Evolutionary conservation across 2,888 invertebrate species (phyloP), one percentile per base, ranked within the genome.

Genomic region (Agrypnus murinus): DNA sequence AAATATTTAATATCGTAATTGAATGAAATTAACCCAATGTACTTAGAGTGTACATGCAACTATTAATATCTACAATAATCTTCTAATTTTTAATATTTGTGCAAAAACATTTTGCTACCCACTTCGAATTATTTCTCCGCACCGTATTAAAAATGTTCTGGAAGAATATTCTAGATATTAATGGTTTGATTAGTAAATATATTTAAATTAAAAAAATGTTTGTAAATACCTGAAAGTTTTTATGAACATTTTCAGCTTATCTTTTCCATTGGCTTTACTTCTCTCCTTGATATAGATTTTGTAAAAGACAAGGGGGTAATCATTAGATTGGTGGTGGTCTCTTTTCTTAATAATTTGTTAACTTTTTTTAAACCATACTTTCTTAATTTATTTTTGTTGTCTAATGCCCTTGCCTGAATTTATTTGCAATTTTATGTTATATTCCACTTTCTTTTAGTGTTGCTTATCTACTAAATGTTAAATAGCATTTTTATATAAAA

Each of bases 181-280:
- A 58, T 36, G 15, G 36, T 57, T 25, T 3, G 2, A 25, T 8
- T 58, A 58, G 58, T 58, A 43, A 50, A 40, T 58, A 60, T n/a
- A n/a, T n/a, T n/a, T n/a, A n/a, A n/a, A n/a, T 68, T 31, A 55
- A 57, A 25, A 48, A 15, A 65, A 63, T 63, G 58, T 72, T 66
- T 31, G 15, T n/a, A 46, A 31, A 43, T 38, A 25, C 55, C 17
- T 9, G 25, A 58, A 58, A 57, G 65, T 62, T 65, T 38, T 62
- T 38, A 36, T 46, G 12, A 60, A 62, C 73, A 68, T 67, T 71
- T 81, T 81, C 79, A 77, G 43, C 58, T 81, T 81, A 83, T 83
- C 85, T 85, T 85, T 85, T 85, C 84, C 85, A 83, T 66, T 81
- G 85, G 85, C 85, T 85, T 77, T 77, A 72, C 71, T 72, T 66